These are phyloP conservation scores for Momotus momota DNA, from an alignment of 2,797 vertebrate genomes.

Conservation along the genomic window DNA sequence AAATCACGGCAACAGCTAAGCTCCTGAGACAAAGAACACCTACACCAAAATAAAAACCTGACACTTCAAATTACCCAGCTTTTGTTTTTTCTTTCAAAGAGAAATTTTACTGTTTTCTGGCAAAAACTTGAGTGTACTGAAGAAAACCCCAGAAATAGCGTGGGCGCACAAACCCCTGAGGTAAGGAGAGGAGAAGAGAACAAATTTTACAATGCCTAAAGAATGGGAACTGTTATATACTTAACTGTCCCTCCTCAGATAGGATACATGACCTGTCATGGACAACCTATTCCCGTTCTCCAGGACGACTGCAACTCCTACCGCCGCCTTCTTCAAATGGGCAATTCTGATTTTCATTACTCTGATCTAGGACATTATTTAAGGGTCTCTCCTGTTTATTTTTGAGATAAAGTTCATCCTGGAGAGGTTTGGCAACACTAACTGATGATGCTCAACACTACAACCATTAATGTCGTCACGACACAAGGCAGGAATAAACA, in stretches of 20 bases:
- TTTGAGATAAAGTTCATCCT: neutral
- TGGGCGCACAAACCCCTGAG: neutral
- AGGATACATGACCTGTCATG: neutral
- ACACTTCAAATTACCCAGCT: neutral
- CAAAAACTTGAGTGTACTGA: neutral
- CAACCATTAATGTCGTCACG: neutral
- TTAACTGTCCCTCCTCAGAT: neutral
- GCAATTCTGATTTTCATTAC: neutral
- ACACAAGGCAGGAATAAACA: neutral
- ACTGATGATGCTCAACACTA: neutral
- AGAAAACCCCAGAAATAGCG: neutral
- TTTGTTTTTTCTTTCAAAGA: neutral
- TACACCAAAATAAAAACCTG: constrained; percentile 10
- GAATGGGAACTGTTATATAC: neutral
- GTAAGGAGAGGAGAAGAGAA: neutral
- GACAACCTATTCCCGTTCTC: neutral
- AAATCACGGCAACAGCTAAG: neutral
- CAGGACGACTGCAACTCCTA: neutral
- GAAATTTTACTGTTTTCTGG: neutral
- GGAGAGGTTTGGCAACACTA: neutral
- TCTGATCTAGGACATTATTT: neutral
- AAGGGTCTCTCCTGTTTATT: neutral
- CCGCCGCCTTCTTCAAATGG: neutral
- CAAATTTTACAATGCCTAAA: neutral
- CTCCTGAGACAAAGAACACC: neutral